These are phyloP conservation scores for Zaprionus gabonicus DNA, from an alignment of 1,140 invertebrate species.

Conservation along the genomic window DNA sequence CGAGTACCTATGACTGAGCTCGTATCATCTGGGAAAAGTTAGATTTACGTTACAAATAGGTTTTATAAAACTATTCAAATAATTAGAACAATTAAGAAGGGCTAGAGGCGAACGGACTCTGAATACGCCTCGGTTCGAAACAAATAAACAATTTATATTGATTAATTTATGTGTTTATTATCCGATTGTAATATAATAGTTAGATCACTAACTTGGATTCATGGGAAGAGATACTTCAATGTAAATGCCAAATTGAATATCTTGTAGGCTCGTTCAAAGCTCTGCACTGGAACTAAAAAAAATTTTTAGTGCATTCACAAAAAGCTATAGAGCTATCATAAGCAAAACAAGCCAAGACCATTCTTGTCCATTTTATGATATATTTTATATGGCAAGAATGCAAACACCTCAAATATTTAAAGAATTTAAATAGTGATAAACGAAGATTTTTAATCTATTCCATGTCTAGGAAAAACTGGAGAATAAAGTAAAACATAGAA, in stretches of 20 bases:
- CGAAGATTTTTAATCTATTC: background rate
- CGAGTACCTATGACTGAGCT: slow-evolving; percentile 1
- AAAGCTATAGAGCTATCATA: too few relatives aligned
- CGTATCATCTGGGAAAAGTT: background rate
- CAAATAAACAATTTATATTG: background rate
- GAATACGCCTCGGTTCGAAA: background rate
- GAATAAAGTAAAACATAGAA: slow-evolving; percentile 4
- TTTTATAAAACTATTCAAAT: background rate
- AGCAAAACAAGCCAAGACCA: too few relatives aligned
- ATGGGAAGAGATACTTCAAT: background rate
- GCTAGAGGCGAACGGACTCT: background rate
- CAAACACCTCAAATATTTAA: slow-evolving; percentile 36
- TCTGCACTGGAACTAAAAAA: too few relatives aligned
- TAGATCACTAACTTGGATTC: slow-evolving; percentile 1
- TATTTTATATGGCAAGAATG: slow-evolving; percentile 40
- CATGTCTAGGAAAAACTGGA: background rate
- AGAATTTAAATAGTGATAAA: background rate
- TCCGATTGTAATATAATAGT: background rate
- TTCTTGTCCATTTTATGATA: slow-evolving; percentile 78
- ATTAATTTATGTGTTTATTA: slow-evolving; percentile 6
- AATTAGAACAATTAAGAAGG: background rate
- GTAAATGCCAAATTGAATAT: background rate
- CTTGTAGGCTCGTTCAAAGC: background rate
- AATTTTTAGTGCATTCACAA: too few relatives aligned
- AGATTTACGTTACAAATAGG: background rate